Percentiles rank a stretch among this genome's conserved stretches.
Evolutionary conservation across 2,888 invertebrate species (phyloP).

Genomic region (Penaeus monodon): DNA sequence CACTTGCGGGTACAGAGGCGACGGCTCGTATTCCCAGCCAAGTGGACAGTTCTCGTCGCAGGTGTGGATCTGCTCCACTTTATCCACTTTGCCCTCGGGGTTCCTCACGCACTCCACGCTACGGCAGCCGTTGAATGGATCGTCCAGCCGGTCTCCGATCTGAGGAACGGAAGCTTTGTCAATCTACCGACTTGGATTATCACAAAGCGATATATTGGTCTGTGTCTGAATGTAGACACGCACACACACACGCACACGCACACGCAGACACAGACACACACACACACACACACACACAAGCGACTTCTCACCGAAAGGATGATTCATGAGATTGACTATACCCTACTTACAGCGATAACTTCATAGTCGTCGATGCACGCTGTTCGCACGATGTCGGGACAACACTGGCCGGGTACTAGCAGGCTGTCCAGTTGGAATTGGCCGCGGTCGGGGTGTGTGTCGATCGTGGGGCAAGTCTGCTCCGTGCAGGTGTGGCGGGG

Average conservation of each 20-base stretch:
- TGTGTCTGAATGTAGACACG: background rate
- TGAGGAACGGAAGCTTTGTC: constrained; percentile 64
- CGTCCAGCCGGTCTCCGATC: constrained; percentile 49
- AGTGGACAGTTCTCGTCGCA: constrained; percentile 68
- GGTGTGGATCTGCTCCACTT: constrained; percentile 59
- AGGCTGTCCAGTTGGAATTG: constrained; percentile 75
- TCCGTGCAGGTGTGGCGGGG: constrained; percentile 67
- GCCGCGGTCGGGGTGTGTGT: constrained; percentile 69
- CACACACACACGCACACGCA: background rate
- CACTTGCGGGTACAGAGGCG: constrained; percentile 69
- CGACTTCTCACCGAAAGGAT: background rate
- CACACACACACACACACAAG: background rate
- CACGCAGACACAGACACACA: no score
- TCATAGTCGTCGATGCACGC: constrained; percentile 74
- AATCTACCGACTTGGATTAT: background rate
- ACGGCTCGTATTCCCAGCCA: constrained; percentile 76
- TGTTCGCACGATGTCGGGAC: constrained; percentile 74
- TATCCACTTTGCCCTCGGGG: constrained; percentile 63
- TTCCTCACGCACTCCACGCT: constrained; percentile 67
- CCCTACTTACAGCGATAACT: constrained; percentile 60
- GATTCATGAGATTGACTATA: background rate
- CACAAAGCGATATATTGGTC: no score
- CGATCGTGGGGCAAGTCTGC: constrained; percentile 70
- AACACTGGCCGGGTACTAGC: constrained; percentile 76
- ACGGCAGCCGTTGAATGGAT: constrained; percentile 67